Evolutionary conservation across 2,797 vertebrate genomes (phyloP), one percentile per base, ranked within the genome.

Genomic region (Enteromius trimaculatus): DNA sequence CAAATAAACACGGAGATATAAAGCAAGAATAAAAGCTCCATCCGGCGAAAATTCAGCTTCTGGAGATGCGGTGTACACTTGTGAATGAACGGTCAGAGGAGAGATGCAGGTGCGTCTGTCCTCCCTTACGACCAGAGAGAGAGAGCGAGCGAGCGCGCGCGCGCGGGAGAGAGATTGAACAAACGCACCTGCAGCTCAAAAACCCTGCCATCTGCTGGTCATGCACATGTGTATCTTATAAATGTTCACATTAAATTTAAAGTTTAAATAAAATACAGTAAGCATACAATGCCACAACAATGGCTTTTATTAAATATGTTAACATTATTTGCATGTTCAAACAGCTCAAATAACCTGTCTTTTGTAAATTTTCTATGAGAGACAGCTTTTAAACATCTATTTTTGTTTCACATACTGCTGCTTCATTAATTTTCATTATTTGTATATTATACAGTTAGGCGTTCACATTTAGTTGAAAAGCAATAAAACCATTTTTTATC

Each of bases 51-150:
- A 79, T 47, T 39, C 42, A 60, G 68, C 49, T 77, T 37, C 34
- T 62, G 47, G 55, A 47, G 37, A 31, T 3, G 11, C n/a, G 16
- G 47, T 31, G 84, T 81, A 68, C 62, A 11, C 39, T 79, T 44
- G 26, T 64, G 60, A 53, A 13, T 69, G 55, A 81, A 68, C 42
- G 42, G 75, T 80, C 62, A 77, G 68, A 21, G 79, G 23, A 76
- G 81, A 81, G 55, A 65, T 21, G 55, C 83, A 85, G 85, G 83
- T 85, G 87, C 79, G 72, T 39, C 60, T 42, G 66, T 77, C 51
- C 79, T 84, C 69, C 83, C 72, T 39, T 75, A 17, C 65, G 60
- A 29, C 39, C 81, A 79, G 65, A 37, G 68, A 85, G 76, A 65
- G 74, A 68, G 66, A 19, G 8, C 69, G 47, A 72, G 60, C 62